Evolutionary conservation across 1,140 invertebrate species (phyloP).

Genomic region (Caenorhabditis tropicalis): DNA sequence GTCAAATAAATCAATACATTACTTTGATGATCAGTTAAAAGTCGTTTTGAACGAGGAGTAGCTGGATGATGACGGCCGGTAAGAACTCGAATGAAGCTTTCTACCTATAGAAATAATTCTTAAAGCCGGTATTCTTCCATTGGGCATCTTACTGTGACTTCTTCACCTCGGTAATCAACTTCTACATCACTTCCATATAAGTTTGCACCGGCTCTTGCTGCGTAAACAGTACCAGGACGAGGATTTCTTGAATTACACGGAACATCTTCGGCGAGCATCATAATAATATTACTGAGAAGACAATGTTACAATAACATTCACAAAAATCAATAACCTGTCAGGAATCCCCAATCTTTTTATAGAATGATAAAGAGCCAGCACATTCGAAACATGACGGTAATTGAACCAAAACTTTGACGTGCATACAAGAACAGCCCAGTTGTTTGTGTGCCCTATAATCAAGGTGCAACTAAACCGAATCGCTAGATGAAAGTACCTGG

Average conservation of each 20-base stretch:
- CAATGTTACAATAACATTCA: not conserved
- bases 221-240: conserved; percentile 76
- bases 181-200: conserved; percentile 86
- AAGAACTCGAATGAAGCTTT: conserved; percentile 94
- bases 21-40: conserved; percentile 93
- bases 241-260: conserved; percentile 98
- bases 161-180: conserved; percentile 97
- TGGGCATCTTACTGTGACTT: conserved; percentile 84
- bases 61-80: conserved; percentile 88
- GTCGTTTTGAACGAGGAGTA: conserved; percentile 90
- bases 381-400: conserved; percentile 98
- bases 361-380: conserved; percentile 94
- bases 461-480: not conserved
- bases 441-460: conserved; percentile 83
- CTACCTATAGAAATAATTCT: conserved; percentile 74
- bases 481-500: conserved; percentile 22
- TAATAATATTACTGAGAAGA: conserved; percentile 80
- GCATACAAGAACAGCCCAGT: conserved; percentile 98
- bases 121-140: not conserved
- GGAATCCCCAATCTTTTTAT: conserved; percentile 96
- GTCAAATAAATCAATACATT: conserved; percentile 95
- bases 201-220: conserved; percentile 38
- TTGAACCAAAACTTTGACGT: conserved; percentile 99
- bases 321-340: conserved; percentile 77
- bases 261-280: conserved; percentile 99